Base-by-base conservation (phyloP, 2,797 vertebrate genomes). In the Crocodylus rhombifer region DNA sequence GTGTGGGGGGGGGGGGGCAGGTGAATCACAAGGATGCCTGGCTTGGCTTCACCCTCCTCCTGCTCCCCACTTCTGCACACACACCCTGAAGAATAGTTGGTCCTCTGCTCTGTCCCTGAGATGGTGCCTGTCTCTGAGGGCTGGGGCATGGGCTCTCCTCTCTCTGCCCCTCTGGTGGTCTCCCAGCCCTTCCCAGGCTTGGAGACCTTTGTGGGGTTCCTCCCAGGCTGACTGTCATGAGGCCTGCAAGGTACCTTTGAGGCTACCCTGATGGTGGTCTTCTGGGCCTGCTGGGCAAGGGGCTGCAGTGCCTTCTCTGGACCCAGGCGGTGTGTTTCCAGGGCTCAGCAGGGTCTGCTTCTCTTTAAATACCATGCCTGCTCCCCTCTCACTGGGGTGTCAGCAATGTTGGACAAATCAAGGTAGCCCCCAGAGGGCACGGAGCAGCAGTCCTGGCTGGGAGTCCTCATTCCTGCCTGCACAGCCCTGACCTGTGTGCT, bases 1-100 rank as follows among this genome's bases (percentile, higher is more conserved):
- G 7, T 20, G 21, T 2, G 5, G 0, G 1, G 7, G 0, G 1
- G 60, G 15, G 63, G 42, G 42, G 10, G 42, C 42, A 51, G 42
- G 42, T 51, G 42, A 51, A 51, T 51, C 10, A 3, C 42, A 9
- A 51, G 42, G 42, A 51, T 51, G 42, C 42, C 42, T 51, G 42
- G 42, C 42, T 51, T 51, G 42, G 9, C 42, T 51, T 51, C 10
- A 51, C 42, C 42, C 9, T 42, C 7, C 42, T 51, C 42, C 42
- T 51, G 42, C 42, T 51, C 42, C 42, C 42, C 42, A 51, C 42
- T 51, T 51, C 42, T 51, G 9, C 10, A 11, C 42, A 51, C 42
- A 3, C 42, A 3, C 42, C 42, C 42, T 51, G 42, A 51, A 9
- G 42, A 51, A 51, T 51, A 51, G 42, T 51, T 51, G 42, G 42